phyloP scores from a whole-genome alignment of 1,140 invertebrate species.

The Drosophila ficusphila region DNA sequence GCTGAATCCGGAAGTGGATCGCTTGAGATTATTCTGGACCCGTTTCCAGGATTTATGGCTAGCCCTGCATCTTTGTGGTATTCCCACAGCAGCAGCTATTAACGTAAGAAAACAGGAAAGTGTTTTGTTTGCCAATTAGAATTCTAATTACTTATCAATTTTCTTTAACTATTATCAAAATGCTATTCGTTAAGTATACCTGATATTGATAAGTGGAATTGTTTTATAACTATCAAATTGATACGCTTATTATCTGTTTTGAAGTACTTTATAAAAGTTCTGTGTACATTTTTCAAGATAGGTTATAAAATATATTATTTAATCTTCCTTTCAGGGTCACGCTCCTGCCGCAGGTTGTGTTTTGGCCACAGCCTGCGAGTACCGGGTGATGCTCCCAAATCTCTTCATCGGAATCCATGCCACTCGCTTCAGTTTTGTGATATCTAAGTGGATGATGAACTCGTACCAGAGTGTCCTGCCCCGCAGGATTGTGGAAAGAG shows the following conservation, averaged over 20 bases:
- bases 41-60: constrained; percentile 92
- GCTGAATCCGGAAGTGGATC: constrained; percentile 90
- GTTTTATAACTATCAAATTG: no score
- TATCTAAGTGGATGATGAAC: constrained; percentile 90
- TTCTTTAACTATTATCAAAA: no score
- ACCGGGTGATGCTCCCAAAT: constrained; percentile 91
- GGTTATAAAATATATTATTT: not conserved
- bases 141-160: no score
- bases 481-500: constrained; percentile 87
- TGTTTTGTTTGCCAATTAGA: no score
- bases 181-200: no score
- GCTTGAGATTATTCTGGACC: constrained; percentile 90
- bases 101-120: no score
- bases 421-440: constrained; percentile 89
- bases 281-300: constrained; percentile 32
- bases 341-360: constrained; percentile 94
- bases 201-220: no score
- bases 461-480: constrained; percentile 84
- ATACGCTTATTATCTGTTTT: no score
- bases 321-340: constrained; percentile 86
- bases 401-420: constrained; percentile 93
- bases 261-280: no score
- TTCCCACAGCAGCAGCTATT: constrained; percentile 91
- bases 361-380: constrained; percentile 92
- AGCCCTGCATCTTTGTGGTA: constrained; percentile 88